Evolutionary conservation across 2,113 vertebrate genomes (phyloP).

Genomic region (Macquaria australasica): DNA sequence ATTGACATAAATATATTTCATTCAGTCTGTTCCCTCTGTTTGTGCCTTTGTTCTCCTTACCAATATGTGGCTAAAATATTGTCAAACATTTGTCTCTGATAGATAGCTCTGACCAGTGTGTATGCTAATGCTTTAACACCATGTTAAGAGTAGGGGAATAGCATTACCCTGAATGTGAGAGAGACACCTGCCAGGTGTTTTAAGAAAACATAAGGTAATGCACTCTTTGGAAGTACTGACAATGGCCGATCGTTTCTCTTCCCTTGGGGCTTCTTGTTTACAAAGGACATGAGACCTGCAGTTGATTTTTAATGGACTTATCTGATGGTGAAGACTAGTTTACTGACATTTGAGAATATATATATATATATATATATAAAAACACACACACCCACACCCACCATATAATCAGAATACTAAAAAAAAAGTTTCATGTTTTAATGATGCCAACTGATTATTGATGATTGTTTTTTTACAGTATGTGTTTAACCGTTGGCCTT

Average conservation of each 20-base stretch:
- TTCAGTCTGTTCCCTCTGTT: neutral
- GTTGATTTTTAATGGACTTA: neutral
- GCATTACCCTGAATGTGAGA: neutral
- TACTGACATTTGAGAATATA: neutral
- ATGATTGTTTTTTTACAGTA: neutral
- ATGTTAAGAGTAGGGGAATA: neutral
- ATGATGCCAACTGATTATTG: neutral
- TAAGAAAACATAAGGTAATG: neutral
- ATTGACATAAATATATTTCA: neutral
- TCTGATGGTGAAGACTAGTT: neutral
- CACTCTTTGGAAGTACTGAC: neutral
- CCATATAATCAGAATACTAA: neutral
- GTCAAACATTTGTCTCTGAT: neutral
- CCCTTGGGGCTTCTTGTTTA: too few relatives aligned
- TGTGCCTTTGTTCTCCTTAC: neutral
- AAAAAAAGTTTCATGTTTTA: neutral
- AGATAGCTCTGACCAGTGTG: neutral
- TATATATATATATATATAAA: too few relatives aligned
- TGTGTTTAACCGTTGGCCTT: neutral
- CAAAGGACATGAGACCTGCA: neutral
- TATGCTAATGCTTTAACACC: neutral
- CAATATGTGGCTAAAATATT: neutral
- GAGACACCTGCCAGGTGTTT: neutral
- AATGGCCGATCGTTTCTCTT: neutral
- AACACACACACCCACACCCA: too few relatives aligned